A percentile compares a stretch with the other conserved stretches of the same genome.
These are phyloP conservation scores for Ophraella communa DNA, from an alignment of 2,888 invertebrate species.

Conservation along the genomic window DNA sequence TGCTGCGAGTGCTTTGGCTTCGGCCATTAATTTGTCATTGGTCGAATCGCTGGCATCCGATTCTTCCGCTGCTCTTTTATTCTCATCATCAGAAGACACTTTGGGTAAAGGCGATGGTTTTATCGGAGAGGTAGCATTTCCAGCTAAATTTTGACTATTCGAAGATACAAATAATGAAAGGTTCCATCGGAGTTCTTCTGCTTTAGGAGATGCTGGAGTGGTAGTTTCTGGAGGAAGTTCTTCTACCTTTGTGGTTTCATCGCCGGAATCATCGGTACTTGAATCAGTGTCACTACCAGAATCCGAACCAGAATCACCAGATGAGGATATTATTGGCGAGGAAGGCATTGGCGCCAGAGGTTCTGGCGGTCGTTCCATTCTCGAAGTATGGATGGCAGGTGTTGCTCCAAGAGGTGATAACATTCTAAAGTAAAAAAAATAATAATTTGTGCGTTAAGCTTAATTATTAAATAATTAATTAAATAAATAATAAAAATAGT, in stretches of 20 bases:
- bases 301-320: slow-evolving; percentile 69
- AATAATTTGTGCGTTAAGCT: too few species aligned
- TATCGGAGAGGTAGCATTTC: slow-evolving; percentile 33
- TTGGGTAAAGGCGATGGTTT: slow-evolving; percentile 32
- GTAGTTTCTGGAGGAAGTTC: slow-evolving; percentile 27
- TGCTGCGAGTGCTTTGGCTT: slow-evolving; percentile 54
- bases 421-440: slow-evolving; percentile 53
- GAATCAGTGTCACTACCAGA: slow-evolving; percentile 66
- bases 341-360: slow-evolving; percentile 47
- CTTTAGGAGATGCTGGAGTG: slow-evolving; percentile 54
- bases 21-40: slow-evolving; percentile 65
- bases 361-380: slow-evolving; percentile 47
- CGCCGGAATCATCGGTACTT: slow-evolving; percentile 64
- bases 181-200: slow-evolving; percentile 58
- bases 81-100: slow-evolving; percentile 19
- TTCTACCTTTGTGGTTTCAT: slow-evolving; percentile 51
- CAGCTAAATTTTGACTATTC: slow-evolving; percentile 35
- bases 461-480: too few species aligned
- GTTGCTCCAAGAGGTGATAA: slow-evolving; percentile 63
- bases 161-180: slow-evolving; percentile 59
- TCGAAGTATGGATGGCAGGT: slow-evolving; percentile 58
- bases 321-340: slow-evolving; percentile 67
- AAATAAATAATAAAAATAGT: background rate
- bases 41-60: slow-evolving; percentile 63
- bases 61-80: slow-evolving; percentile 50